A percentile compares a stretch with the other conserved stretches of the same genome.
These are phyloP conservation scores for Zaprionus lachaisei DNA, from an alignment of 1,140 invertebrate species.

Conservation along the genomic window DNA sequence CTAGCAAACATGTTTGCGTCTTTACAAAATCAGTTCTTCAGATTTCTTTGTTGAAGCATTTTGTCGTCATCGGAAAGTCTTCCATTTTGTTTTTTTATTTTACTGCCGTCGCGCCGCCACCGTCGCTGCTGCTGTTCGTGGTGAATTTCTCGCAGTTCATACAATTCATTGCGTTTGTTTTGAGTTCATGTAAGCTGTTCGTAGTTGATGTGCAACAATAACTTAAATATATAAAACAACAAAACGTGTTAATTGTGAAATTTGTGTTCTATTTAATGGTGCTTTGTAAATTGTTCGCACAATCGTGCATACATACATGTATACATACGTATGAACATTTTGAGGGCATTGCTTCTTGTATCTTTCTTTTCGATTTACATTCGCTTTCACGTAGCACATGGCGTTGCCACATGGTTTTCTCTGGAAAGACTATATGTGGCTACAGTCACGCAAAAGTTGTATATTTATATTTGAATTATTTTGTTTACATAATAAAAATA, in stretches of 20 bases:
- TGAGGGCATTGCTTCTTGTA: conserved; percentile 71
- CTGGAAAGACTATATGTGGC: conserved; percentile 15
- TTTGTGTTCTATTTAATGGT: conserved; percentile 30
- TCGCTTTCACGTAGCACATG: conserved; percentile 68
- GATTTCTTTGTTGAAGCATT: conserved; percentile 75
- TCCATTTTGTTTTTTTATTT: conserved; percentile 76
- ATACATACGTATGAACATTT: conserved; percentile 39
- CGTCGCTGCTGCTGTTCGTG: conserved; percentile 56
- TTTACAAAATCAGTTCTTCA: conserved; percentile 59
- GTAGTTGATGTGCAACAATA: conserved; percentile 7
- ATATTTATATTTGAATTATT: neutral
- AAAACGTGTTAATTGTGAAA: conserved; percentile 23
- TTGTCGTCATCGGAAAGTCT: conserved; percentile 70
- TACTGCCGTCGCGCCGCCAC: conserved; percentile 48
- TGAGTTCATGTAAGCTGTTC: conserved; percentile 22
- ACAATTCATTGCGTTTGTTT: conserved; percentile 69
- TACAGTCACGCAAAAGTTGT: conserved; percentile 38
- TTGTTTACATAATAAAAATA: conserved; percentile 7
- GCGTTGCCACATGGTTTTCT: conserved; percentile 71
- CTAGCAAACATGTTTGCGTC: conserved; percentile 11
- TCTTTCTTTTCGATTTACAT: conserved; percentile 65
- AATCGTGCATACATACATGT: neutral
- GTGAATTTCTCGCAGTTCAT: conserved; percentile 71
- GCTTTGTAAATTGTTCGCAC: neutral
- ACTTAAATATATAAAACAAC: conserved; percentile 10